Evolutionary conservation across 2,113 vertebrate species (phyloP).

Genomic region (Saguinus imperator): DNA sequence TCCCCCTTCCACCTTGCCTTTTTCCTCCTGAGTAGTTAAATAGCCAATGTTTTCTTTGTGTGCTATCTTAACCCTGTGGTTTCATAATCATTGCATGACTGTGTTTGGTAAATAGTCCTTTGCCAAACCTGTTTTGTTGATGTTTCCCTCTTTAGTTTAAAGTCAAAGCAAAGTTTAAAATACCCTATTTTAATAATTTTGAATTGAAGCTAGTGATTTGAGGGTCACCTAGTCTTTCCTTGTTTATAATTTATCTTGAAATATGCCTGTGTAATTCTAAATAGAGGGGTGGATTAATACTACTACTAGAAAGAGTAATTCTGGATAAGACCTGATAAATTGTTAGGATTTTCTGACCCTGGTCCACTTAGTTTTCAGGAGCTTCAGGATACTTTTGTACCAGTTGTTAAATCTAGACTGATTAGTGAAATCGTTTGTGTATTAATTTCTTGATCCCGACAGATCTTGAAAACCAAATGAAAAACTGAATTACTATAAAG

Average conservation of each 20-base stretch:
- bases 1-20: not conserved
- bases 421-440: not conserved
- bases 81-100: constrained; percentile 7
- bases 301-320: not conserved
- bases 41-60: not conserved
- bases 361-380: not conserved
- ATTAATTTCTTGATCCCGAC: not conserved
- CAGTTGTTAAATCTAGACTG: not conserved
- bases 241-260: not conserved
- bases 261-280: not conserved
- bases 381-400: not conserved
- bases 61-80: not conserved
- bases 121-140: not conserved
- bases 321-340: not conserved
- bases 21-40: not conserved
- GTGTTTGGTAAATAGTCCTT: constrained; percentile 40
- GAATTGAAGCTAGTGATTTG: not conserved
- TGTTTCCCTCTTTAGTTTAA: not conserved
- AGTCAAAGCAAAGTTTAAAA: not conserved
- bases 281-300: not conserved
- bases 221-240: not conserved
- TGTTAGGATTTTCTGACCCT: not conserved
- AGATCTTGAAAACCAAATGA: not conserved
- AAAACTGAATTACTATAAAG: not conserved
- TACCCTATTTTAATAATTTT: not conserved